phyloP scores from a whole-genome alignment of 1,140 invertebrate species.

The Nephila pilipes region DNA sequence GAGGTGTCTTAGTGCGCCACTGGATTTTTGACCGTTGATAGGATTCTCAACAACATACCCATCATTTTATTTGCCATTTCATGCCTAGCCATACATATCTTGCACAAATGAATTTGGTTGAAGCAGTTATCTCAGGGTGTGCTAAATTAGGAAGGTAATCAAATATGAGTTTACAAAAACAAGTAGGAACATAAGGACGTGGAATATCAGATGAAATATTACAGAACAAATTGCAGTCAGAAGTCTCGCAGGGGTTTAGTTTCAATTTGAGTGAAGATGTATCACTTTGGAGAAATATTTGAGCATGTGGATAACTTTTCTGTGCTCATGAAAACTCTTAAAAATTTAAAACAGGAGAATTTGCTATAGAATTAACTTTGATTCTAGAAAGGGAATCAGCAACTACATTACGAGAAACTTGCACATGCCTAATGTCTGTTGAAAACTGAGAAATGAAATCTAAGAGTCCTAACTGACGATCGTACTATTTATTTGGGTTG shows the following conservation, averaged over 20 bases:
- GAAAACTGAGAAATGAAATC: no score
- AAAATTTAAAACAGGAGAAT: neutral
- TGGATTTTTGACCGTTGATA: conserved; percentile 14
- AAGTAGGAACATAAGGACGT: no score
- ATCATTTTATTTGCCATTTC: neutral
- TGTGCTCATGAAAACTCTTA: neutral
- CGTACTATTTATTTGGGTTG: no score
- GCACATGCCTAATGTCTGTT: no score
- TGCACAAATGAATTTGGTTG: neutral
- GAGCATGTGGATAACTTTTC: neutral
- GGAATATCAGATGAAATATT: neutral
- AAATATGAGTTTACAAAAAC: neutral
- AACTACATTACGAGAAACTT: no score
- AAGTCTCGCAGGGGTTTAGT: no score
- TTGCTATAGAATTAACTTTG: no score
- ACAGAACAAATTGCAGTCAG: neutral
- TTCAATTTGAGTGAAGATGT: neutral
- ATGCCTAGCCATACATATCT: neutral
- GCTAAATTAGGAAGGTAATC: neutral
- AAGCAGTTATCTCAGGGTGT: neutral
- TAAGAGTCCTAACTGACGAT: no score
- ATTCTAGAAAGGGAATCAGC: no score
- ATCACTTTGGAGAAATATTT: neutral
- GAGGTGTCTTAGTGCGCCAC: neutral
- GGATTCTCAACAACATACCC: neutral